These are phyloP conservation scores for Ectemnius cavifrons DNA, from an alignment of 2,888 invertebrate genomes.

Conservation along the genomic window DNA sequence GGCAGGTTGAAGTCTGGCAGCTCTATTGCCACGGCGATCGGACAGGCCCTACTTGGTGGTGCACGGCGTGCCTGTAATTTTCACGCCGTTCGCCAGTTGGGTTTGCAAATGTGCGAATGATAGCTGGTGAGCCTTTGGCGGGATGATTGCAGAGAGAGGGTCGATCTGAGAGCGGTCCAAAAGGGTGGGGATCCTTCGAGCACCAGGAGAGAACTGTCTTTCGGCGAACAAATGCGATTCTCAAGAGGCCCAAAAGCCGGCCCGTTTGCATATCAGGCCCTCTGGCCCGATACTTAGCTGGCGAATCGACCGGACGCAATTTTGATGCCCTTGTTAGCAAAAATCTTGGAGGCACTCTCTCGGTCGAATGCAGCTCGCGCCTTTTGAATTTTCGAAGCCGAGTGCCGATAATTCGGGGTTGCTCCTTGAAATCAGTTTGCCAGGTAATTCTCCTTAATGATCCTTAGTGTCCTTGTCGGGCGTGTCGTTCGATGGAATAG, in stretches of 20 bases:
- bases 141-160: constrained; percentile 46
- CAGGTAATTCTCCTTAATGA: constrained; percentile 35
- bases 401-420: constrained; percentile 44
- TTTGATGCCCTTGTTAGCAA: constrained; percentile 56
- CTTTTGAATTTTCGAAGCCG: constrained; percentile 25
- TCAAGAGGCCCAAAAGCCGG: constrained; percentile 27
- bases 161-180: not conserved
- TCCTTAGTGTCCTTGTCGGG: constrained; percentile 9
- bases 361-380: constrained; percentile 10
- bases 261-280: constrained; percentile 48
- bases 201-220: constrained; percentile 42
- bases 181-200: constrained; percentile 12
- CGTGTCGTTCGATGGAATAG: not conserved
- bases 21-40: constrained; percentile 52
- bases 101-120: constrained; percentile 74
- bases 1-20: not conserved
- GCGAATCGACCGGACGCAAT: constrained; percentile 52
- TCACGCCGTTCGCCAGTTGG: constrained; percentile 73
- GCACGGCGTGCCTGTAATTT: constrained; percentile 70
- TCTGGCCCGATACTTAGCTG: constrained; percentile 41
- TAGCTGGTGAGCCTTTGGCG: constrained; percentile 53
- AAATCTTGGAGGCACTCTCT: constrained; percentile 18
- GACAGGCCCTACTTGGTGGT: constrained; percentile 47
- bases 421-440: constrained; percentile 46
- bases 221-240: constrained; percentile 46